phyloP scores from a whole-genome alignment of 2,888 invertebrate genomes.

The Lasioglossum leucozonium region DNA sequence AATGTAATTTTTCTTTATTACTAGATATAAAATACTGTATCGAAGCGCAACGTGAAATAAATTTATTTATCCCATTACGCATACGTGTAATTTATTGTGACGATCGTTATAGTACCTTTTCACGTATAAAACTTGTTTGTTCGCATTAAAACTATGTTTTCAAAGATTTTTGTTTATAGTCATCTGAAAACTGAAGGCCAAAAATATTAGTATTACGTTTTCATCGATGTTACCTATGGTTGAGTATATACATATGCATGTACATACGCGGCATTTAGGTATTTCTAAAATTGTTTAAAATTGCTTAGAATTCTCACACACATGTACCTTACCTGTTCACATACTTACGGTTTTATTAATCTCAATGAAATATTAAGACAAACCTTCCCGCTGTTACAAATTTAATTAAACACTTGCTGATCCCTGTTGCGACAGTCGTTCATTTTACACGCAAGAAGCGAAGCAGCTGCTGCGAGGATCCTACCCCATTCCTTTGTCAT shows the following conservation, averaged over 20 bases:
- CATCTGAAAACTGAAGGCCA: conserved; percentile 77
- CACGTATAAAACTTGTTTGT: conserved; percentile 5
- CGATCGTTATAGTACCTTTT: conserved; percentile 15
- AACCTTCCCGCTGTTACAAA: conserved; percentile 67
- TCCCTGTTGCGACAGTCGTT: conserved; percentile 58
- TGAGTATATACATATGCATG: conserved; percentile 4
- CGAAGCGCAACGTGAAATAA: conserved; percentile 38
- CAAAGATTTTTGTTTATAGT: conserved; percentile 36
- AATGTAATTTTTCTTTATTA: conserved; percentile 42
- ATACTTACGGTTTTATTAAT: conserved; percentile 77
- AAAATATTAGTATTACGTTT: conserved; percentile 66
- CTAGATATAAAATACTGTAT: conserved; percentile 20
- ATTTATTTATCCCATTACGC: conserved; percentile 28
- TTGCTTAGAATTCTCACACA: conserved; percentile 23
- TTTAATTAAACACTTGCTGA: conserved; percentile 69
- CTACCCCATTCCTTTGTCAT: conserved; percentile 55
- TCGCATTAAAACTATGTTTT: conserved; percentile 26
- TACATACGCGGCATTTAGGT: neutral
- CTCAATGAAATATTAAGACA: conserved; percentile 62
- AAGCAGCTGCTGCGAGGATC: conserved; percentile 58
- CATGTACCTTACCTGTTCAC: conserved; percentile 78
- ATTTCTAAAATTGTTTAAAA: neutral
- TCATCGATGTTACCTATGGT: conserved; percentile 45
- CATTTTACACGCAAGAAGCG: conserved; percentile 60
- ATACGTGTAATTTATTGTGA: conserved; percentile 37